A percentile compares a stretch with the other conserved stretches of the same genome.
Evolutionary conservation across 2,797 vertebrate species (phyloP).

Genomic region (Gadopsis marmoratus): DNA sequence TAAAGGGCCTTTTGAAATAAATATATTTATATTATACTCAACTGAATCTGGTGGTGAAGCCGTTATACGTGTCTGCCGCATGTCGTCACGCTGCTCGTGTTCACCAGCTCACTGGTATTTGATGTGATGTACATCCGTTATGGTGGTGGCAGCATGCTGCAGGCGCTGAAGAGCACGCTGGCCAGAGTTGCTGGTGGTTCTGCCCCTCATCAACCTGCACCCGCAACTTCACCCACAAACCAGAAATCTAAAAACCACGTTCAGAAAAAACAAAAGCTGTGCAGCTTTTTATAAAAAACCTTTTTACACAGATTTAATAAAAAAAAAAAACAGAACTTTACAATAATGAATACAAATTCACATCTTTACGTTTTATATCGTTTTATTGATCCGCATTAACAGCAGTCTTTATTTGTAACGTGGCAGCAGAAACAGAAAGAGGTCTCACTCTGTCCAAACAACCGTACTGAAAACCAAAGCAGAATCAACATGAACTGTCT

Average conservation of each 20-base stretch:
- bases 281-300: too few relatives aligned
- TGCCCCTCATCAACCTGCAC: constrained; percentile 76
- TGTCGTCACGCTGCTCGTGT: constrained; percentile 69
- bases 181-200: constrained; percentile 75
- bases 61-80: constrained; percentile 79
- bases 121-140: constrained; percentile 74
- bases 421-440: background rate
- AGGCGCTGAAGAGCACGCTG: constrained; percentile 61
- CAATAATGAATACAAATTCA: background rate
- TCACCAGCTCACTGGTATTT: constrained; percentile 53
- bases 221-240: constrained; percentile 19
- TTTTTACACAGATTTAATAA: too few relatives aligned
- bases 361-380: background rate
- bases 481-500: background rate
- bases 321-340: background rate
- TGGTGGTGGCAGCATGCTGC: background rate
- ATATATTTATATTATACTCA: too few relatives aligned
- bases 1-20: background rate
- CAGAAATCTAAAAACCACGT: background rate
- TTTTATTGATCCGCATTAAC: constrained; percentile 26
- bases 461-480: background rate
- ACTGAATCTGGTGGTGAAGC: background rate
- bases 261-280: background rate
- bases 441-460: background rate
- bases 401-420: background rate